Evolutionary conservation across 1,140 invertebrate genomes (phyloP).

Genomic region (Helicorthomorpha holstii): DNA sequence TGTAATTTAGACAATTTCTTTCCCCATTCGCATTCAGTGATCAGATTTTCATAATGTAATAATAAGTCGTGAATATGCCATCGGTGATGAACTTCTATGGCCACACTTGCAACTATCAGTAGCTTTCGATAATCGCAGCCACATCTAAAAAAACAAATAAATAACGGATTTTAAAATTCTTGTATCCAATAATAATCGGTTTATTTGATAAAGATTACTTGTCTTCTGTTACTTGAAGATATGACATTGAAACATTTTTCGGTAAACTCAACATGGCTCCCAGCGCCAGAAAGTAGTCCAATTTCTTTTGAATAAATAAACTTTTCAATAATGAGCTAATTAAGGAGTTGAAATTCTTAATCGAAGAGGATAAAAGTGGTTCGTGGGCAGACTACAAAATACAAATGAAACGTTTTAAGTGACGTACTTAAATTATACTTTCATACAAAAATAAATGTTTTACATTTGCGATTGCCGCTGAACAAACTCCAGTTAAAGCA

Average conservation of each 20-base stretch:
- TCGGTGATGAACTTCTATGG: not conserved
- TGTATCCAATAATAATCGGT: not conserved
- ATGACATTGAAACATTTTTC: not conserved
- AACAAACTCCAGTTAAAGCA: too few species aligned
- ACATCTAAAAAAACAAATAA: not conserved
- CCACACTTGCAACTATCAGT: not conserved
- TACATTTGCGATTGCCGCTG: too few species aligned
- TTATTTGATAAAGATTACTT: not conserved
- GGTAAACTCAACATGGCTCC: not conserved
- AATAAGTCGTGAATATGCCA: not conserved
- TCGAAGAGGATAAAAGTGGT: too few species aligned
- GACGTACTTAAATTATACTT: too few species aligned
- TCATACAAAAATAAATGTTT: too few species aligned
- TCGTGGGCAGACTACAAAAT: too few species aligned
- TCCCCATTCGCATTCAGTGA: not conserved
- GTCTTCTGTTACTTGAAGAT: not conserved
- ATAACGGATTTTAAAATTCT: not conserved
- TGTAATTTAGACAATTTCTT: not conserved
- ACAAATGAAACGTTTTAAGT: too few species aligned
- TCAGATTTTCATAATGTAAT: not conserved
- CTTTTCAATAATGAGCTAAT: not conserved
- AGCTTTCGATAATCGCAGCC: not conserved
- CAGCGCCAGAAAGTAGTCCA: not conserved
- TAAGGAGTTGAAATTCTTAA: too few species aligned
- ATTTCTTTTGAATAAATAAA: not conserved